Percentiles rank a stretch among this genome's conserved stretches.
These are phyloP conservation scores for Escarpia spicata DNA, from an alignment of 2,888 invertebrate genomes.

Conservation along the genomic window DNA sequence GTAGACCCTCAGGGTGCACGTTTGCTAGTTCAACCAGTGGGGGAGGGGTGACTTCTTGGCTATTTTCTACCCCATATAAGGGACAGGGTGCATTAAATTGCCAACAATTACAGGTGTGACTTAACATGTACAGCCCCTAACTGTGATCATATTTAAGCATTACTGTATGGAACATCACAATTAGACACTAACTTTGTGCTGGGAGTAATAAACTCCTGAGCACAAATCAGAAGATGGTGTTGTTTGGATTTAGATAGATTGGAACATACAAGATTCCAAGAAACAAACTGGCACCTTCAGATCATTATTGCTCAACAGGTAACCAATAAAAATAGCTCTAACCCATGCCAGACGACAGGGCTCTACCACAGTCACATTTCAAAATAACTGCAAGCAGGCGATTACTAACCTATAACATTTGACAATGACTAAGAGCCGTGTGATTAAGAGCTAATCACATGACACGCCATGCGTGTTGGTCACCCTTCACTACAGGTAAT, in stretches of 20 bases:
- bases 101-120: not conserved
- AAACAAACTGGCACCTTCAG: too few species aligned
- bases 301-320: too few species aligned
- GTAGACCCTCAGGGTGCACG: not conserved
- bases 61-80: not conserved
- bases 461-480: not conserved
- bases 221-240: too few species aligned
- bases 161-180: too few species aligned
- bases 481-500: constrained; percentile 6
- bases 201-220: too few species aligned
- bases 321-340: not conserved
- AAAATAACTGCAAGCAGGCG: too few species aligned
- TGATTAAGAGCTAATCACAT: not conserved
- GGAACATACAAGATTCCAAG: too few species aligned
- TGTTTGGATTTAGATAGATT: too few species aligned
- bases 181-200: too few species aligned
- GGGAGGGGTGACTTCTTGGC: not conserved
- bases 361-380: not conserved
- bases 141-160: too few species aligned
- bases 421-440: not conserved
- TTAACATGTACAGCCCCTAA: not conserved
- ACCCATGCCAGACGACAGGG: not conserved
- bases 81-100: not conserved
- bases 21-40: not conserved
- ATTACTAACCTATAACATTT: not conserved